phyloP scores from a whole-genome alignment of 2,888 invertebrate species.

The Fragum whitleyi region DNA sequence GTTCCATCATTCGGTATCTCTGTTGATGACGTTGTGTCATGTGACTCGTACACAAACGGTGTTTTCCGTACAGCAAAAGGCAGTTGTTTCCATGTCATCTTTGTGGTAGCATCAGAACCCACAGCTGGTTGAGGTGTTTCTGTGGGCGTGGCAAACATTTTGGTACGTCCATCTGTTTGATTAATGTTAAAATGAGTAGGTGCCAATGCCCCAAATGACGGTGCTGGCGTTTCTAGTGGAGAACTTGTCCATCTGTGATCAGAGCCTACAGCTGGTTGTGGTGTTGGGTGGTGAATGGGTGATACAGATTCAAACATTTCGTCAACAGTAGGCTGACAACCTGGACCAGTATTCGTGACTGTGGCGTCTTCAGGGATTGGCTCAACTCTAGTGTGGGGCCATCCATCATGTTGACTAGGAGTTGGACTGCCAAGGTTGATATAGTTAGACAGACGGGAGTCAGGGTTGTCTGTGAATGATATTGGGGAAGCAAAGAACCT shows the following conservation, averaged over 20 bases:
- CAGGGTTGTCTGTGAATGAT: constrained; percentile 34
- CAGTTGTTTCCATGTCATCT: background rate
- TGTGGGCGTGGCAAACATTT: background rate
- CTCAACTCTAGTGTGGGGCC: too few species aligned
- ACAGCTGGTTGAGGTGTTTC: background rate
- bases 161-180: background rate
- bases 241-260: background rate
- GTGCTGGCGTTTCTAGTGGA: background rate
- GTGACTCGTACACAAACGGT: background rate
- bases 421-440: background rate
- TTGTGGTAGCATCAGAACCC: background rate
- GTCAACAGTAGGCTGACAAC: background rate
- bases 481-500: constrained; percentile 48
- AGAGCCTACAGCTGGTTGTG: background rate
- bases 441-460: constrained; percentile 3
- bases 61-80: background rate
- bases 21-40: background rate
- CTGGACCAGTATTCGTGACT: background rate
- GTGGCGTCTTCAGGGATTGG: background rate
- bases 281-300: background rate
- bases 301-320: background rate
- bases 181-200: background rate
- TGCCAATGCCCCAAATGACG: constrained; percentile 1
- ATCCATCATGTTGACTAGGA: background rate
- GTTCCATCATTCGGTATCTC: background rate